Conservation (phyloP, 1,140 invertebrate genomes). For the Chymomyza costata region DNA sequence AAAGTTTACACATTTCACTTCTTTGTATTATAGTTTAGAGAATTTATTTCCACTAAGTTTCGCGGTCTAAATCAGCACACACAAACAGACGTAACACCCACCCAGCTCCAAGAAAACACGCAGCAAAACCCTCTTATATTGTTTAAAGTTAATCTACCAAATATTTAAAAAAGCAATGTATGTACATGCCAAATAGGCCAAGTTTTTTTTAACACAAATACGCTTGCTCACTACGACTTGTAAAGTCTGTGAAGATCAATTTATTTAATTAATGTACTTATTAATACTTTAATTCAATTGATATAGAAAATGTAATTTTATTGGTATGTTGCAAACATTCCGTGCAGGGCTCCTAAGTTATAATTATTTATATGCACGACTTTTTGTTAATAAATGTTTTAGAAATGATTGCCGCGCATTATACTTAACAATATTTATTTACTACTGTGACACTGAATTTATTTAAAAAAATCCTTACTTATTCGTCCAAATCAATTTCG, state of each 20-base stretch:
- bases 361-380: too few relatives aligned
- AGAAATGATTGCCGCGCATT: too few relatives aligned
- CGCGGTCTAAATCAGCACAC: conserved; percentile 57
- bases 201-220: conserved; percentile 2
- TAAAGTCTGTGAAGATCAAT: too few relatives aligned
- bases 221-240: conserved; percentile 36
- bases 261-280: conserved; percentile 26
- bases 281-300: conserved; percentile 16
- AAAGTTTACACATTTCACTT: too few relatives aligned
- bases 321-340: conserved; percentile 50
- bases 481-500: too few relatives aligned
- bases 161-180: too few relatives aligned
- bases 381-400: conserved; percentile 32
- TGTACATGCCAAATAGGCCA: too few relatives aligned
- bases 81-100: conserved; percentile 4
- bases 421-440: too few relatives aligned
- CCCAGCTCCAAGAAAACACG: conserved; percentile 12
- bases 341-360: conserved; percentile 37
- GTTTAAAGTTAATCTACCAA: too few relatives aligned
- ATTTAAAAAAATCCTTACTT: too few relatives aligned
- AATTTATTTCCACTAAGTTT: conserved; percentile 27
- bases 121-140: too few relatives aligned
- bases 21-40: conserved; percentile 15
- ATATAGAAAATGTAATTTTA: conserved; percentile 25
- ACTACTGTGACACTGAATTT: too few relatives aligned